A percentile compares a stretch with the other conserved stretches of the same genome.
Conservation (phyloP, 2,888 invertebrate species). For the Helleia helle region DNA sequence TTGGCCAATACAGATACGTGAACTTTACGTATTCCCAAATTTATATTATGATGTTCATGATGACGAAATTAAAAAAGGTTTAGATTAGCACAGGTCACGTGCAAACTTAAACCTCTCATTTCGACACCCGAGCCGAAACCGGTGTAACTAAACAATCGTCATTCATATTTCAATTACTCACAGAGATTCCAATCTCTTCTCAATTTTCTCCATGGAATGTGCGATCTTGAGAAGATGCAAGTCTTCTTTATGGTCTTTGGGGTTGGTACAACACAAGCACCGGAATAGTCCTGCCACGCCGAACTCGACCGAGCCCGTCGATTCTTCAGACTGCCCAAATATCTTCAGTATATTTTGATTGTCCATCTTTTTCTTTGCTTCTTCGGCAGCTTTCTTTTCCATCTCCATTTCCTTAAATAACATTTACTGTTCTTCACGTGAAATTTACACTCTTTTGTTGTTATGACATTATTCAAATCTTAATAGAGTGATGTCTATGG, state of each 20-base stretch:
- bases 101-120: too few species aligned
- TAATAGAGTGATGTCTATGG: too few species aligned
- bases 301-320: conserved; percentile 88
- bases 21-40: too few species aligned
- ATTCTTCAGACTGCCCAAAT: conserved; percentile 81
- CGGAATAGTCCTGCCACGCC: conserved; percentile 89
- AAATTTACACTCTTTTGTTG: too few species aligned
- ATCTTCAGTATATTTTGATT: conserved; percentile 85
- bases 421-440: too few species aligned
- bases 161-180: conserved; percentile 34
- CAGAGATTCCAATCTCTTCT: conserved; percentile 80
- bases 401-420: conserved; percentile 91
- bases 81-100: too few species aligned
- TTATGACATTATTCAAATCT: too few species aligned
- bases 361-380: conserved; percentile 85
- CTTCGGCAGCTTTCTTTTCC: conserved; percentile 86
- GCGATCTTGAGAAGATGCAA: conserved; percentile 87
- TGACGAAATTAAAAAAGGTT: too few species aligned
- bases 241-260: conserved; percentile 88
- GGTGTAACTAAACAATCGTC: too few species aligned
- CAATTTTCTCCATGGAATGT: conserved; percentile 83
- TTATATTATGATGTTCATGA: too few species aligned
- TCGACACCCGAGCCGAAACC: too few species aligned
- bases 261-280: conserved; percentile 91
- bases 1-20: too few species aligned